Percentiles rank a stretch among this genome's conserved stretches.
phyloP scores from a whole-genome alignment of 1,140 invertebrate species.

The Probaryconus sp. region DNA sequence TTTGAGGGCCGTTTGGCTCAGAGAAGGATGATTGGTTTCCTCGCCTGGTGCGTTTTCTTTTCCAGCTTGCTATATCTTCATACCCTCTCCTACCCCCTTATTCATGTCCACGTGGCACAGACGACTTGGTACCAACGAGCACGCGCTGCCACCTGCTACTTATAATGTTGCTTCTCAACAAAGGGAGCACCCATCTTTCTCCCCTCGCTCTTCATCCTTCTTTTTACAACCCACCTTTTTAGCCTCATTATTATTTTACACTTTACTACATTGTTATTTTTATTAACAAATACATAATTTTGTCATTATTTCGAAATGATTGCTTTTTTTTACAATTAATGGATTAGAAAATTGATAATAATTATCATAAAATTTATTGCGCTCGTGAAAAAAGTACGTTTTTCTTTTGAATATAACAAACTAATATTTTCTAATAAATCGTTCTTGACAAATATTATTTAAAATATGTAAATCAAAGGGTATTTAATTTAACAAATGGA shows the following conservation, averaged over 20 bases:
- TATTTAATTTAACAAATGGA: too few species aligned
- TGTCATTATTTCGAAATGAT: too few species aligned
- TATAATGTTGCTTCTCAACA: constrained; percentile 61
- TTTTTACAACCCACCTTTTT: constrained; percentile 40
- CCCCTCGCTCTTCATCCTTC: constrained; percentile 29
- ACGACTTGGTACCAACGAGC: constrained; percentile 57
- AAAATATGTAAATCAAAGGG: too few species aligned
- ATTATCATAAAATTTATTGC: too few species aligned
- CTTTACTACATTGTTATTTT: not conserved
- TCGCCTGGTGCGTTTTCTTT: constrained; percentile 46
- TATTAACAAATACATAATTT: too few species aligned
- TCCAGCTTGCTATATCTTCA: constrained; percentile 41
- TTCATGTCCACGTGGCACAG: constrained; percentile 55
- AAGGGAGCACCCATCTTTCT: constrained; percentile 47
- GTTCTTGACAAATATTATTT: too few species aligned
- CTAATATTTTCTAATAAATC: too few species aligned
- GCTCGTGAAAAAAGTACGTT: too few species aligned
- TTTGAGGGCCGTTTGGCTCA: constrained; percentile 8
- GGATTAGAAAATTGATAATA: too few species aligned
- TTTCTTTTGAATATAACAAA: too few species aligned
- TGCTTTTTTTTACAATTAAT: too few species aligned
- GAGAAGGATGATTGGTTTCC: constrained; percentile 21
- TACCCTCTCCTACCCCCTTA: constrained; percentile 45
- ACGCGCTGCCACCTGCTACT: constrained; percentile 70
- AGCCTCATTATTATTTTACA: not conserved